Base-by-base conservation (phyloP, 1,140 invertebrate genomes). In the Saccostrea echinata region DNA sequence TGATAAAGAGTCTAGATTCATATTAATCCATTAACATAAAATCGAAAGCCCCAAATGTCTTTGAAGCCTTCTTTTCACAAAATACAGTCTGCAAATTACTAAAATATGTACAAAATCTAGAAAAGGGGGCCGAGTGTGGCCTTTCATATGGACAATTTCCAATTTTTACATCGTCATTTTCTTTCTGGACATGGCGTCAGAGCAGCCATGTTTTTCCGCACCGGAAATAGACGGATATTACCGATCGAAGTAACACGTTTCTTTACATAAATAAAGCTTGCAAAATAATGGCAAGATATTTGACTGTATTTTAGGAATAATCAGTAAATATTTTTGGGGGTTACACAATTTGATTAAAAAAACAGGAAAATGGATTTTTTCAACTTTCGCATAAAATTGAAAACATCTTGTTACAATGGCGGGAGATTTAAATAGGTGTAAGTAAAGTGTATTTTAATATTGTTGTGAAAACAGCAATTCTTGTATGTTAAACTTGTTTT, bases 1-100 rank as follows among this genome's bases (percentile, higher is more conserved):
- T 96, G 97, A 98, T 97, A 98, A 97, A 97, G 98, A 97, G 96
- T 98, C 98, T 96, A 98, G 97, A 97, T 98, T 98, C 98, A 99
- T 98, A 97, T 98, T 98, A 97, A 97, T 98, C 92, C 92, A 93
- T 98, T 97, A 97, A 97, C 91, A 93, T 91, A 89, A 91, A 91
- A 92, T 91, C 94, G 94, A 95, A 95, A 95, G 94, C 95, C 94
- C 94, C 95, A 95, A 95, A 94, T 89, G 89, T 86, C 91, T 94
- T 95, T 94, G 94, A 95, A 95, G 95, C 95, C 93, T 94, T 95
- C 95, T 94, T 89, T 89, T 88, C 87, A 88, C 90, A 84, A 91
- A 91, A 86, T 89, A 88, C 84, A 91, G 86, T 86, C 90, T 88
- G 85, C 84, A 86, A 88, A 81, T 87, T 90, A 88, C 89, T 91